These are phyloP conservation scores for Benthosema pterotum DNA, from an alignment of 2,797 vertebrate species.

Conservation along the genomic window DNA sequence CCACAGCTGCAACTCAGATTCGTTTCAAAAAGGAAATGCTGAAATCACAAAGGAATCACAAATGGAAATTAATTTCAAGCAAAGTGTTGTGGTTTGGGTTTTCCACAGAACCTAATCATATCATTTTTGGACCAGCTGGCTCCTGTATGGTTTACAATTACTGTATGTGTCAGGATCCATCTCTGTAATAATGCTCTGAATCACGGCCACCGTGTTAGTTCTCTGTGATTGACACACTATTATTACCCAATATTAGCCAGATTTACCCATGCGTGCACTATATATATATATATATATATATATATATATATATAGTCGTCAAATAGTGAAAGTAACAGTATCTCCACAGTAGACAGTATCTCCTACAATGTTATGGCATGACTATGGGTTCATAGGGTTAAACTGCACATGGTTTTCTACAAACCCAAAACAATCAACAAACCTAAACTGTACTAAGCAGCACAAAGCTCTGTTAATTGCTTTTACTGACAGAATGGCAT, in stretches of 20 bases:
- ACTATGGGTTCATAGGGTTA: no score
- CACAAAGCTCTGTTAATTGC: no score
- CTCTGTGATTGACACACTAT: background rate
- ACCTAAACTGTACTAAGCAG: no score
- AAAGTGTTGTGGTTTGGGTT: conserved; percentile 14
- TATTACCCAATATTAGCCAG: background rate
- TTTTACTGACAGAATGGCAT: conserved; percentile 5
- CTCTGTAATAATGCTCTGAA: background rate
- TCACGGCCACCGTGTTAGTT: background rate
- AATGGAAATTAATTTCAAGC: conserved; percentile 40
- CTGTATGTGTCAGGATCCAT: conserved; percentile 9
- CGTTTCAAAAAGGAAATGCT: conserved; percentile 35
- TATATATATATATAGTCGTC: no score
- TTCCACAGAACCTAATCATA: conserved; percentile 27
- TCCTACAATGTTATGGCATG: background rate
- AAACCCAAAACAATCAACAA: no score
- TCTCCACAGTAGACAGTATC: background rate
- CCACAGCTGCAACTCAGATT: conserved; percentile 1
- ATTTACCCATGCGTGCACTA: background rate
- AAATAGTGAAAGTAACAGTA: background rate
- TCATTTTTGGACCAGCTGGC: conserved; percentile 13
- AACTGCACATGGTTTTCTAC: no score
- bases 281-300: no score
- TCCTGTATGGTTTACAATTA: conserved; percentile 18
- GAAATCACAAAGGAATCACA: conserved; percentile 24